Evolutionary conservation across 2,113 vertebrate genomes (phyloP).

Genomic region (Engystomops pustulosus): DNA sequence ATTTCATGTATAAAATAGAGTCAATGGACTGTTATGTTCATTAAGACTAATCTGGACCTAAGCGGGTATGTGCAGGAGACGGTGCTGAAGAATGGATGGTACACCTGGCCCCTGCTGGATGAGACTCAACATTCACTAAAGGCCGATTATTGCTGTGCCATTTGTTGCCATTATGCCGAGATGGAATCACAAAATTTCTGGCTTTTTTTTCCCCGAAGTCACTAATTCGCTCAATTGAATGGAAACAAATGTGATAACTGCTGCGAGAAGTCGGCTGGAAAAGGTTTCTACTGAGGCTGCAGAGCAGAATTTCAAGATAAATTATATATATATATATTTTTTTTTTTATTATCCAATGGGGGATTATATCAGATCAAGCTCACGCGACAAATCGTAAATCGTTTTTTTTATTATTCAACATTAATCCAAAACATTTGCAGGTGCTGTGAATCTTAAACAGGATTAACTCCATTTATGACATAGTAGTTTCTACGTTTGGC

Average conservation of each 20-base stretch:
- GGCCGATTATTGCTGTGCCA: conserved; percentile 38
- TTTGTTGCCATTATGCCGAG: conserved; percentile 40
- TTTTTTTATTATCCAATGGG: too few species aligned
- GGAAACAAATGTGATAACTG: conserved; percentile 11
- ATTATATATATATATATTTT: not conserved
- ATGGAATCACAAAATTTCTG: conserved; percentile 34
- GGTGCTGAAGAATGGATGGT: conserved; percentile 27
- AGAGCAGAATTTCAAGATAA: not conserved
- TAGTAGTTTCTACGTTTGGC: too few species aligned
- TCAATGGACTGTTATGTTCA: conserved; percentile 55
- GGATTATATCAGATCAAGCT: too few species aligned
- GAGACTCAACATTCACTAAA: conserved; percentile 40
- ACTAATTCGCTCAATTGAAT: conserved; percentile 34
- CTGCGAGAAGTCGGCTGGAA: conserved; percentile 20
- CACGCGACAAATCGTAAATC: too few species aligned
- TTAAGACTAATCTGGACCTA: conserved; percentile 43
- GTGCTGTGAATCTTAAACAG: too few species aligned
- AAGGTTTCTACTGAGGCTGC: not conserved
- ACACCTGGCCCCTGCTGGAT: conserved; percentile 48
- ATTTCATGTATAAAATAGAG: conserved; percentile 48
- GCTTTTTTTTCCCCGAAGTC: conserved; percentile 24
- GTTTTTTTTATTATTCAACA: too few species aligned
- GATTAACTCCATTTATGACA: too few species aligned
- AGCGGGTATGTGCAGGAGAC: conserved; percentile 3
- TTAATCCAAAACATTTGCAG: too few species aligned